Evolutionary conservation across 2,888 invertebrate genomes (phyloP).

Genomic region (Pseudococcus jackbeardsleyi): DNA sequence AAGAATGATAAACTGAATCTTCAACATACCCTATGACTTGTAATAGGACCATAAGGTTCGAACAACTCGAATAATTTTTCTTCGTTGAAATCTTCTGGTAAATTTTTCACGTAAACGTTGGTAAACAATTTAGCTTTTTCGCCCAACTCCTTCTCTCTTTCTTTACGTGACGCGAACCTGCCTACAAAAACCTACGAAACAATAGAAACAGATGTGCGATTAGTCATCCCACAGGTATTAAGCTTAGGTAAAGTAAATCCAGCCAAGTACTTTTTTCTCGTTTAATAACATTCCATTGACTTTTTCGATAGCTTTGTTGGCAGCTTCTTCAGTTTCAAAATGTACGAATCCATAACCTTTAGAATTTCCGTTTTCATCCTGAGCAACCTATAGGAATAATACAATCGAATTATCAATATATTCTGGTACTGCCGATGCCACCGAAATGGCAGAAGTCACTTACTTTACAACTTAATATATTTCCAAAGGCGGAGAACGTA

Average conservation of each 20-base stretch:
- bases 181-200: constrained; percentile 84
- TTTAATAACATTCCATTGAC: constrained; percentile 99
- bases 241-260: not conserved
- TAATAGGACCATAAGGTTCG: constrained; percentile 91
- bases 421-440: too few relatives aligned
- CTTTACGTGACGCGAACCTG: constrained; percentile 97
- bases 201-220: not conserved
- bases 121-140: constrained; percentile 97
- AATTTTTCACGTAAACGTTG: constrained; percentile 99
- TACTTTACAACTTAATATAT: constrained; percentile 97
- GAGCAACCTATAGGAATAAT: constrained; percentile 75
- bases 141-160: constrained; percentile 97
- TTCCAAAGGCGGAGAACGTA: constrained; percentile 98
- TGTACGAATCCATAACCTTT: constrained; percentile 99
- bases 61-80: constrained; percentile 92
- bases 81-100: constrained; percentile 94
- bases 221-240: not conserved
- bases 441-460: not conserved
- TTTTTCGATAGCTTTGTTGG: constrained; percentile 97
- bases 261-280: constrained; percentile 85
- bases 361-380: constrained; percentile 93
- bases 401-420: not conserved
- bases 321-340: constrained; percentile 98
- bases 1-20: too few relatives aligned
- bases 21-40: constrained; percentile 83